Conservation (phyloP, 1,140 invertebrate species). For the Phymastichus coffea region DNA sequence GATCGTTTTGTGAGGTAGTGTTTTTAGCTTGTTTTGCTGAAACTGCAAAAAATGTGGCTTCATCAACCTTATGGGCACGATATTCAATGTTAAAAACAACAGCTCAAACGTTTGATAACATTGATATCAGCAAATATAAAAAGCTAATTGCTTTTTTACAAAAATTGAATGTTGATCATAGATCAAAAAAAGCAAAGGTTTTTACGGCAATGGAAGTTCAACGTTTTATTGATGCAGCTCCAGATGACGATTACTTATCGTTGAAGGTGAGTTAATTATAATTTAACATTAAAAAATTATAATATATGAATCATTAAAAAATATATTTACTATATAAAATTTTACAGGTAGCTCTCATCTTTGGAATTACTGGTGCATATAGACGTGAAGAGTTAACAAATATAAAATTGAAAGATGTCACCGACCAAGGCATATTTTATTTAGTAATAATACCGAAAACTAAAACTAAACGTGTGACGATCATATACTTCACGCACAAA, state of each 20-base stretch:
- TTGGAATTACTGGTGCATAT: too few relatives aligned
- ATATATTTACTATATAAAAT: too few relatives aligned
- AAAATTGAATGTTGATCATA: neutral
- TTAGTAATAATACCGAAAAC: conserved; percentile 5
- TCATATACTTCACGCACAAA: too few relatives aligned
- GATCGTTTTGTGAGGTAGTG: neutral
- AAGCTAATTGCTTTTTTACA: too few relatives aligned
- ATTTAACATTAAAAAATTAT: neutral
- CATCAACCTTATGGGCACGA: neutral
- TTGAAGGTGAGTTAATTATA: neutral
- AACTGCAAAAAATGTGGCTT: neutral
- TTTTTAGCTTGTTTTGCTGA: neutral
- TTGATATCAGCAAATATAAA: too few relatives aligned
- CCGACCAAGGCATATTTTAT: neutral
- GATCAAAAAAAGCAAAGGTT: neutral
- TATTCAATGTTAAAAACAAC: too few relatives aligned
- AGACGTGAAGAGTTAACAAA: conserved; percentile 10
- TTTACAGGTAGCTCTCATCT: too few relatives aligned
- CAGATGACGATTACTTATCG: neutral
- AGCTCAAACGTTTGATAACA: too few relatives aligned
- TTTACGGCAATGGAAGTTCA: neutral
- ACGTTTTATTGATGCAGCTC: neutral
- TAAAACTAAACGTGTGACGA: too few relatives aligned
- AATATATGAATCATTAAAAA: neutral
- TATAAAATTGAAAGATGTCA: conserved; percentile 1